A percentile compares a stretch with the other conserved stretches of the same genome.
These are phyloP conservation scores for Drosophila funebris DNA, from an alignment of 1,140 invertebrate genomes.

Conservation along the genomic window DNA sequence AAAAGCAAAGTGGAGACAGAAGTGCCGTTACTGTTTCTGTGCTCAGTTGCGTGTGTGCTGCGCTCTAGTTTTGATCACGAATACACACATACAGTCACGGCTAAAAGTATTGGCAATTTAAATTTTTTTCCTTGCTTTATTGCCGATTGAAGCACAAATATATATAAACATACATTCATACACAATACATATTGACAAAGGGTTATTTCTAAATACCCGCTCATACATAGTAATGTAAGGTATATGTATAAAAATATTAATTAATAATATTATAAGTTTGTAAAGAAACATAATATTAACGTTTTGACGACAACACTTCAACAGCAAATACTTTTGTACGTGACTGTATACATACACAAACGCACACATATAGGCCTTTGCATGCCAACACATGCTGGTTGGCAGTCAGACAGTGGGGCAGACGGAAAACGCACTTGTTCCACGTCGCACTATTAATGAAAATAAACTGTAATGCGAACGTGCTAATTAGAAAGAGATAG, in stretches of 20 bases:
- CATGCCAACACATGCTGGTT: too few species aligned
- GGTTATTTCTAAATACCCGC: too few species aligned
- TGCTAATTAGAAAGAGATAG: constrained; percentile 57
- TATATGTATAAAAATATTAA: too few species aligned
- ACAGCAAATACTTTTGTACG: too few species aligned
- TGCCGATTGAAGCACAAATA: too few species aligned
- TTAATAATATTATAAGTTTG: too few species aligned
- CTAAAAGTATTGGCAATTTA: neutral
- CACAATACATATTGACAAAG: too few species aligned
- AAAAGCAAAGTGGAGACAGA: constrained; percentile 8
- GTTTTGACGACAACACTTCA: too few species aligned
- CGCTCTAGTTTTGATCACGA: constrained; percentile 56
- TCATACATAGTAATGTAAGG: too few species aligned
- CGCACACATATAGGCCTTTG: neutral
- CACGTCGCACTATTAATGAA: constrained; percentile 67
- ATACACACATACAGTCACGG: constrained; percentile 11
- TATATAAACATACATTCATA: too few species aligned
- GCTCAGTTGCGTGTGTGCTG: constrained; percentile 46
- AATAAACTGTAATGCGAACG: constrained; percentile 69
- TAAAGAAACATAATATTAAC: too few species aligned
- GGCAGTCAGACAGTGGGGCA: constrained; percentile 12
- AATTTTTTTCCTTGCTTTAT: too few species aligned
- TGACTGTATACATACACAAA: neutral
- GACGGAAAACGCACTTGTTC: constrained; percentile 40
- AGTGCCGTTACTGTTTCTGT: constrained; percentile 60